Conservation (phyloP, 2,888 invertebrate genomes). For the Eustalomyia histrio region DNA sequence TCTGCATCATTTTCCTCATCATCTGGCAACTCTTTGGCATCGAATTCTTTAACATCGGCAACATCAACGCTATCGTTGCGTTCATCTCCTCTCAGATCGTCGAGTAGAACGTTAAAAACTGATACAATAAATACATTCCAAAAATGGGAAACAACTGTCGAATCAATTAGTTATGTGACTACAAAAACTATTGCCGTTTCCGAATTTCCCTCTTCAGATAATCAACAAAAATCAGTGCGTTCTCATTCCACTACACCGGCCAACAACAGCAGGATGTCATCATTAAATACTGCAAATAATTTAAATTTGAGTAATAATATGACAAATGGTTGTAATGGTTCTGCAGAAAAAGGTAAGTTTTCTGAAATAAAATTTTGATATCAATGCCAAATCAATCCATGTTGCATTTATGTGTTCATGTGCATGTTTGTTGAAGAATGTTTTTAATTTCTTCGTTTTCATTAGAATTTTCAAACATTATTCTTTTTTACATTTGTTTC, state of each 20-base stretch:
- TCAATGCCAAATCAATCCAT: background rate
- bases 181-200: slow-evolving; percentile 74
- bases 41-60: slow-evolving; percentile 71
- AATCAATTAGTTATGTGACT: slow-evolving; percentile 78
- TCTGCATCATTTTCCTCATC: slow-evolving; percentile 75
- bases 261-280: background rate
- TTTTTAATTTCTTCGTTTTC: slow-evolving; percentile 5
- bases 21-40: slow-evolving; percentile 66
- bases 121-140: slow-evolving; percentile 78
- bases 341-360: slow-evolving; percentile 52
- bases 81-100: slow-evolving; percentile 67
- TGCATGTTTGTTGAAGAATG: slow-evolving; percentile 26
- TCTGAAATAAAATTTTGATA: background rate
- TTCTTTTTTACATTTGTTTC: slow-evolving; percentile 37
- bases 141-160: slow-evolving; percentile 79
- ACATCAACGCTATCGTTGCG: slow-evolving; percentile 73
- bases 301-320: slow-evolving; percentile 4
- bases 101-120: slow-evolving; percentile 73
- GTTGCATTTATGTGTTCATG: slow-evolving; percentile 24
- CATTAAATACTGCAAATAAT: background rate
- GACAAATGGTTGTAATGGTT: slow-evolving; percentile 39
- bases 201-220: slow-evolving; percentile 32
- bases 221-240: slow-evolving; percentile 26
- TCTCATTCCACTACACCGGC: slow-evolving; percentile 35
- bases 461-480: slow-evolving; percentile 9